phyloP scores from a whole-genome alignment of 2,113 vertebrate species.

The Toxotes jaculatrix region DNA sequence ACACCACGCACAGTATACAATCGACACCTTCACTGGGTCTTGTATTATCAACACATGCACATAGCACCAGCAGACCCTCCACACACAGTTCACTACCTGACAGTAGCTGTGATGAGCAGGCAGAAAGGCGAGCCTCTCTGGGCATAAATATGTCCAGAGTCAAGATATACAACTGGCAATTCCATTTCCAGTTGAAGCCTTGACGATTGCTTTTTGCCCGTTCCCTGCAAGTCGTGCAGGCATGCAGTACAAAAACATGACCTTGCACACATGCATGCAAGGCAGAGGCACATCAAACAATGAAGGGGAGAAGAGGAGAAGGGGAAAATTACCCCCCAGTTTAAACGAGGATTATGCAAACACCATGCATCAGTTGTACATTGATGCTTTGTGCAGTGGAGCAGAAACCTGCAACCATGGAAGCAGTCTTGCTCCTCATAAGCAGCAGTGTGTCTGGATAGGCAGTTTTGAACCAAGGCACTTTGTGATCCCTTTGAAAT shows the following conservation, averaged over 20 bases:
- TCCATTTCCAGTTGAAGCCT: constrained; percentile 70
- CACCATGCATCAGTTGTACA: constrained; percentile 29
- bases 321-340: constrained; percentile 49
- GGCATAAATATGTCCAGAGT: constrained; percentile 75
- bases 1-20: background rate
- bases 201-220: constrained; percentile 66
- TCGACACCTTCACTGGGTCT: background rate
- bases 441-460: background rate
- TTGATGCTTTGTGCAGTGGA: background rate
- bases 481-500: background rate
- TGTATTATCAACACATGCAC: background rate
- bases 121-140: constrained; percentile 70
- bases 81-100: constrained; percentile 26
- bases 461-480: background rate
- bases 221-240: constrained; percentile 42
- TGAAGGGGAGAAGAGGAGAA: constrained; percentile 44
- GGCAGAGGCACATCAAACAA: background rate
- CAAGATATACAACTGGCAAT: constrained; percentile 75
- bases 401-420: background rate
- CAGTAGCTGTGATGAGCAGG: constrained; percentile 74
- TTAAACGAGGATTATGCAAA: constrained; percentile 60
- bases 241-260: constrained; percentile 25
- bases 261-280: constrained; percentile 8
- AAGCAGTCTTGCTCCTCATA: background rate
- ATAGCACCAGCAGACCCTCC: constrained; percentile 17